Evolutionary conservation across 2,888 invertebrate genomes (phyloP).

Genomic region (Notocelia uddmanniana): DNA sequence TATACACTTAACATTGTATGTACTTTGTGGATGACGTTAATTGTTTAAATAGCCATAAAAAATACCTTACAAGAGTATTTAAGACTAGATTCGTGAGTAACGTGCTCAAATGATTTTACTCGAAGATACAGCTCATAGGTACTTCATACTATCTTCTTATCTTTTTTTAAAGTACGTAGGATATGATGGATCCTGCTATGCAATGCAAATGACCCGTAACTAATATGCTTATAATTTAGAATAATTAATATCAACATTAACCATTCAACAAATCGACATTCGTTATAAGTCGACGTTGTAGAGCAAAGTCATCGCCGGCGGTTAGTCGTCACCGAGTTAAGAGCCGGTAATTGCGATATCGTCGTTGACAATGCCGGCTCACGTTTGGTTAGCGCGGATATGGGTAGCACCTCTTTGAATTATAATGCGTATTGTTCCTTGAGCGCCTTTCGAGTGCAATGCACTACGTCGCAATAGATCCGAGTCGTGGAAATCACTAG

Average conservation of each 20-base stretch:
- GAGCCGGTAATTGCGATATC: constrained; percentile 57
- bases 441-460: constrained; percentile 78
- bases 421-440: constrained; percentile 83
- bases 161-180: neutral
- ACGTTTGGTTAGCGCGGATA: constrained; percentile 81
- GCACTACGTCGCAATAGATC: constrained; percentile 78
- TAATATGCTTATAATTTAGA: constrained; percentile 1
- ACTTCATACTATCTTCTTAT: neutral
- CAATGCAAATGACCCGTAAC: neutral
- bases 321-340: constrained; percentile 60
- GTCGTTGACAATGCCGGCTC: constrained; percentile 65
- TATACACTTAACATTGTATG: neutral
- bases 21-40: neutral
- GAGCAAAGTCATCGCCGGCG: constrained; percentile 45
- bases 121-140: too few relatives aligned
- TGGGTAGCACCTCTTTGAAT: constrained; percentile 78
- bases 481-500: constrained; percentile 80
- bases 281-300: neutral
- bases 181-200: neutral
- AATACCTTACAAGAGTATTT: neutral
- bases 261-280: neutral
- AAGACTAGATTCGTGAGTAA: neutral
- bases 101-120: neutral
- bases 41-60: neutral
- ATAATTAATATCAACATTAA: neutral